phyloP scores from a whole-genome alignment of 2,797 vertebrate species.

The Heterohyrax brucei region DNA sequence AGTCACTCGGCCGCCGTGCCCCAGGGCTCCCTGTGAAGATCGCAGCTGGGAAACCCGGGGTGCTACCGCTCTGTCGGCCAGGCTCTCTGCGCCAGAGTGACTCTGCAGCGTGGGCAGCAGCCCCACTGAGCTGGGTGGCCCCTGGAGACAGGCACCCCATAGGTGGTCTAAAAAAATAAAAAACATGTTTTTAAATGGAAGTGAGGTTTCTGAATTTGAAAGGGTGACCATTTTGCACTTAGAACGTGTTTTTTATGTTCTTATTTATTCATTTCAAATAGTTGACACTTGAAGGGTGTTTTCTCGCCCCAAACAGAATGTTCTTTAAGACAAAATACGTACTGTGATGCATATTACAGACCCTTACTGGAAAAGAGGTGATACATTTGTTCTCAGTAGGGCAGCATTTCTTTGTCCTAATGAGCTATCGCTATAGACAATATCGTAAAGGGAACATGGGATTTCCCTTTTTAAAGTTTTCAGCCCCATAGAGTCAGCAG shows the following conservation, averaged over 20 bases:
- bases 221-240: slow-evolving; percentile 22
- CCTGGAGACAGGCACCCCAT: neutral
- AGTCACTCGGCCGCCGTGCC: no score
- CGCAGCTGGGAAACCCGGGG: no score
- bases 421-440: neutral
- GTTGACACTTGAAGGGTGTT: slow-evolving; percentile 53
- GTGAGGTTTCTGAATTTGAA: neutral
- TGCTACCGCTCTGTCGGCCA: neutral
- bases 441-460: neutral
- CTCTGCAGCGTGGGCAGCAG: no score
- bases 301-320: slow-evolving; percentile 17
- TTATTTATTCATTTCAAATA: slow-evolving; percentile 46
- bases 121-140: neutral
- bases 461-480: neutral
- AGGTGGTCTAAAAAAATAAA: neutral
- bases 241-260: slow-evolving; percentile 47
- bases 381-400: neutral
- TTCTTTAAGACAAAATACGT: neutral
- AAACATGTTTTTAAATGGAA: neutral
- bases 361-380: neutral
- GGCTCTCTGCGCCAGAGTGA: no score
- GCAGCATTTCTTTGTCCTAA: neutral
- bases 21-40: no score
- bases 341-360: neutral
- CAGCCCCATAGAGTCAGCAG: neutral